phyloP scores from a whole-genome alignment of 2,113 vertebrate species.

The Ascaphus truei region DNA sequence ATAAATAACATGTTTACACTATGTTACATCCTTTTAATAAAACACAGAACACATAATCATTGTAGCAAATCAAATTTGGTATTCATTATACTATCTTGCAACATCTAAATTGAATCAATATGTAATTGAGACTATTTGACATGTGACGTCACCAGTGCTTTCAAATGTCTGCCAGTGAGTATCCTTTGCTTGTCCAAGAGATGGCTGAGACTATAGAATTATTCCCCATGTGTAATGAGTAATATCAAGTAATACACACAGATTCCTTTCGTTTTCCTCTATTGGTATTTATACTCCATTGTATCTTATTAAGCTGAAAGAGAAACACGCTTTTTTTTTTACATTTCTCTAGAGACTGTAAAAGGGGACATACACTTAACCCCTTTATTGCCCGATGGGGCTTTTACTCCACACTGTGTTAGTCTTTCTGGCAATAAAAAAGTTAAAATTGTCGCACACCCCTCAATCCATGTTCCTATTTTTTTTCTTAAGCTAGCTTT shows the following conservation, averaged over 20 bases:
- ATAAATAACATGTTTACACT: conserved; percentile 5
- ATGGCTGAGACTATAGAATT: conserved; percentile 58
- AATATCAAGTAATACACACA: conserved; percentile 50
- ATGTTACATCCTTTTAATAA: not conserved
- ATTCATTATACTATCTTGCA: conserved; percentile 31
- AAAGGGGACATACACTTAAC: too few species aligned
- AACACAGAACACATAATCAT: not conserved
- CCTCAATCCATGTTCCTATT: too few species aligned
- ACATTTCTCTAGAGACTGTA: not conserved
- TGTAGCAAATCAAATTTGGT: not conserved
- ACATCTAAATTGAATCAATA: conserved; percentile 43
- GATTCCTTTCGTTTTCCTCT: conserved; percentile 31
- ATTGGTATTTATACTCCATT: conserved; percentile 7
- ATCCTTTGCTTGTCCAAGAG: conserved; percentile 63
- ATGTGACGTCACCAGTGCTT: conserved; percentile 48
- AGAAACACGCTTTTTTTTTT: not conserved
- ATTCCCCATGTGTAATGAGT: conserved; percentile 49
- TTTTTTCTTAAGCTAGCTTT: too few species aligned
- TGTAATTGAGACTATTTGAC: conserved; percentile 51
- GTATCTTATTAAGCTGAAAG: conserved; percentile 25
- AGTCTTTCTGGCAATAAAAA: too few species aligned
- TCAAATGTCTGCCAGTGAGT: conserved; percentile 54
- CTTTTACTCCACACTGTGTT: too few species aligned
- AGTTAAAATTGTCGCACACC: too few species aligned
- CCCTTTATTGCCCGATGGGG: too few species aligned